Evolutionary conservation across 2,888 invertebrate species (phyloP), one percentile per base, ranked within the genome.

Genomic region (Pollenia amentaria): DNA sequence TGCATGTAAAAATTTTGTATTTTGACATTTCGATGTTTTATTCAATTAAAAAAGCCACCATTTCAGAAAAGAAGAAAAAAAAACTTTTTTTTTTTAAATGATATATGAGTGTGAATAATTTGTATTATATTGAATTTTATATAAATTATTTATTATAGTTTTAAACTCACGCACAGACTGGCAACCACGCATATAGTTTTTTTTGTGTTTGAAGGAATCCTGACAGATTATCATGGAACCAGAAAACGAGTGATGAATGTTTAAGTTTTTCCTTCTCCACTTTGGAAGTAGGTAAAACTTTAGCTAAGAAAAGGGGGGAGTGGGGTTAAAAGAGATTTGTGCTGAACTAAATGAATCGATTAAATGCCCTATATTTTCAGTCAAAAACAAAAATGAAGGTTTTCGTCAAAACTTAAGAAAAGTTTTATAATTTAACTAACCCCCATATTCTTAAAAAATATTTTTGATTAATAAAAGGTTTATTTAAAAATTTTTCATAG

Each of bases 1-100:
- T 62, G 16, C 51, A 62, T 55, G 76, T 21, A 69, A 62, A 69
- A 55, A 64, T 57, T 46, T 83, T 81, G 51, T 84, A 72, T 81
- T 82, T 82, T 82, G 85, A 69, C 73, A 85, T 86, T 82, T 78
- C 53, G 48, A 75, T 86, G 78, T 73, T 73, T 86, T 83, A 83
- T 85, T 82, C 82, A 82, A 86, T 86, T 86, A 81, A 81, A 81
- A 69, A 75, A 72, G 46, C n/a, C 40, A 51, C 51, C 53, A 44
- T 18, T 38, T 21, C 44, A 72, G 65, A 29, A 51, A 29, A 29
- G 38, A 73, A 72, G 29, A 44, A 44, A n/a, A 0, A 14, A 64
- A 64, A 29, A 14, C 1, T 51, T 51, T 51, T 51, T 7, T 18
- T 42, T 73, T 72, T 55, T 44, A 70, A 64, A 53, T 83, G 76